Percentiles rank a stretch among this genome's conserved stretches.
phyloP scores from a whole-genome alignment of 1,140 invertebrate genomes.

The Cepaea nemoralis region DNA sequence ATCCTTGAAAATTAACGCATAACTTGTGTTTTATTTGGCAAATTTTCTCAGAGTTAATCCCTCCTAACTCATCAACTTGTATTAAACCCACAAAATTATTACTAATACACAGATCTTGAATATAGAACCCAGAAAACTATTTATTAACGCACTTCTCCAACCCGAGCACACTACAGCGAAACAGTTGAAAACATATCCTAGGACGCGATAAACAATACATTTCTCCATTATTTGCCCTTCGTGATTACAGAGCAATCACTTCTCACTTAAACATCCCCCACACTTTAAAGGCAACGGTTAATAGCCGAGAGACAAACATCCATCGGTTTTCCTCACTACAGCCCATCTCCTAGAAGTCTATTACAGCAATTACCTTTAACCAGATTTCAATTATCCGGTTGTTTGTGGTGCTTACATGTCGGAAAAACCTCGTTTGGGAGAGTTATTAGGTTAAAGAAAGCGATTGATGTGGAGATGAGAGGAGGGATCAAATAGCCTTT shows the following conservation, averaged over 20 bases:
- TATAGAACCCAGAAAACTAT: too few species aligned
- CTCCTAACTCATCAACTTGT: too few species aligned
- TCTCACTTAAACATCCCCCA: background rate
- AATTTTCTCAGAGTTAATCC: too few species aligned
- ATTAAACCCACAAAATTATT: too few species aligned
- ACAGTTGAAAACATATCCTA: too few species aligned
- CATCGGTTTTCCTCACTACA: background rate
- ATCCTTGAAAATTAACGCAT: too few species aligned
- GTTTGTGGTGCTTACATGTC: background rate
- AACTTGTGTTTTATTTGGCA: too few species aligned
- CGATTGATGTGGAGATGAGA: background rate
- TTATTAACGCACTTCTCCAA: too few species aligned
- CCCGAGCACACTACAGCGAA: too few species aligned
- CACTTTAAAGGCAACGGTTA: constrained; percentile 1
- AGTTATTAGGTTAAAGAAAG: constrained; percentile 10
- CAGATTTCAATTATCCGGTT: background rate
- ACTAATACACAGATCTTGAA: too few species aligned
- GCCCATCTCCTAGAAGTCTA: background rate
- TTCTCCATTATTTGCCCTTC: background rate
- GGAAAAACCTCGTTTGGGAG: background rate
- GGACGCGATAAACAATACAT: too few species aligned
- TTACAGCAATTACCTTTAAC: constrained; percentile 1
- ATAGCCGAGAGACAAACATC: background rate
- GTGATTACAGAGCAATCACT: constrained; percentile 6
- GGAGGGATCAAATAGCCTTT: background rate